A percentile compares a stretch with the other conserved stretches of the same genome.
These are phyloP conservation scores for Lepidotrigona ventralis DNA, from an alignment of 1,140 invertebrate species.

Conservation along the genomic window DNA sequence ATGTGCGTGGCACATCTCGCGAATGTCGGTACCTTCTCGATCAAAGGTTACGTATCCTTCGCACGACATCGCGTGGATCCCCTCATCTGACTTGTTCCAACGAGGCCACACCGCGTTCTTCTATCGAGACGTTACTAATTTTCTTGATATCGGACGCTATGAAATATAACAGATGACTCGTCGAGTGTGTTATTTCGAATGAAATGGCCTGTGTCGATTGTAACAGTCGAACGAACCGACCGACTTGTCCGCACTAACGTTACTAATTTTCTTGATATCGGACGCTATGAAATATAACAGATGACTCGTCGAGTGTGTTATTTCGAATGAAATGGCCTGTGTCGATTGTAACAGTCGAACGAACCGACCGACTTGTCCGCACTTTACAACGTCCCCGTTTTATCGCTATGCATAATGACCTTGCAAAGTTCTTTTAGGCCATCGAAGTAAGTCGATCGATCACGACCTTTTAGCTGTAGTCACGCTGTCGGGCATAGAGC, in stretches of 20 bases:
- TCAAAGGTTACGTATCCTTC: not conserved
- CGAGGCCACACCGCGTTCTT: not conserved
- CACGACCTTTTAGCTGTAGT: conserved; percentile 59
- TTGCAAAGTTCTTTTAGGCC: conserved; percentile 62
- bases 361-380: conserved; percentile 13
- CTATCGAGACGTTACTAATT: not conserved
- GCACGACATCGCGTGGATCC: conserved; percentile 40
- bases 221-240: conserved; percentile 5
- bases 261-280: too few species aligned
- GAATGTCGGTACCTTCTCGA: conserved; percentile 8
- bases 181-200: not conserved
- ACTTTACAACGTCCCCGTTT: conserved; percentile 40
- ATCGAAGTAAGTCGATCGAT: conserved; percentile 63
- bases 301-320: conserved; percentile 10
- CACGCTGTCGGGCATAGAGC: conserved; percentile 42
- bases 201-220: not conserved
- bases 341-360: conserved; percentile 3
- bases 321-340: not conserved
- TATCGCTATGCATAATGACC: conserved; percentile 58
- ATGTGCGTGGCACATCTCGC: conserved; percentile 21
- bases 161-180: conserved; percentile 8
- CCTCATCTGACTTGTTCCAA: conserved; percentile 14
- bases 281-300: not conserved
- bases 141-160: not conserved
- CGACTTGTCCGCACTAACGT: conserved; percentile 27